Evolutionary conservation across 2,113 vertebrate genomes (phyloP).

Genomic region (Phyllostomus hastatus): DNA sequence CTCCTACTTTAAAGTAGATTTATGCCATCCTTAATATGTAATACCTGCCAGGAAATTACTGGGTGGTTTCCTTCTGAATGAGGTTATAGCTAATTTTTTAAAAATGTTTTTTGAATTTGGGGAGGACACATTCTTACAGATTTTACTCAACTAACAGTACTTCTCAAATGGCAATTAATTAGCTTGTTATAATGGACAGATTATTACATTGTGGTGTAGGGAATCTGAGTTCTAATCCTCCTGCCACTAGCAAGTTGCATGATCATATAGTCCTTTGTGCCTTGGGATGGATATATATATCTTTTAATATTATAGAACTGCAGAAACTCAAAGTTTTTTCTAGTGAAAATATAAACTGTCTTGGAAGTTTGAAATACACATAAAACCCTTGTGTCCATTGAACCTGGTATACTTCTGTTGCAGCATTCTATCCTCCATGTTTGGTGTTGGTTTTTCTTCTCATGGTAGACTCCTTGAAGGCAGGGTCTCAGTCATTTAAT

Average conservation of each 20-base stretch:
- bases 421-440: neutral
- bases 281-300: neutral
- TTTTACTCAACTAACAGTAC: neutral
- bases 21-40: slow-evolving; percentile 1
- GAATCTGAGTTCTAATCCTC: neutral
- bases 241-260: neutral
- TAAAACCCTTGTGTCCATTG: neutral
- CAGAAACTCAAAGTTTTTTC: neutral
- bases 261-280: neutral
- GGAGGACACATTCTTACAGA: neutral
- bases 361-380: neutral
- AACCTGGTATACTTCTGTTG: neutral
- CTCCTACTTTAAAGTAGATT: neutral
- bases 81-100: neutral
- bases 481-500: neutral
- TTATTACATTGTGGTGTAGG: neutral
- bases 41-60: neutral
- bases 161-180: neutral
- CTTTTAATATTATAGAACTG: slow-evolving; percentile 18
- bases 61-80: neutral
- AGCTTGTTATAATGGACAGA: neutral
- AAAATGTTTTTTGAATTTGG: neutral
- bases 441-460: neutral
- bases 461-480: neutral
- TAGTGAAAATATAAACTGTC: slow-evolving; percentile 22